Base-by-base conservation (phyloP, 53 echinoderm and acorn worm species). In the Echinarachnius parma region DNA sequence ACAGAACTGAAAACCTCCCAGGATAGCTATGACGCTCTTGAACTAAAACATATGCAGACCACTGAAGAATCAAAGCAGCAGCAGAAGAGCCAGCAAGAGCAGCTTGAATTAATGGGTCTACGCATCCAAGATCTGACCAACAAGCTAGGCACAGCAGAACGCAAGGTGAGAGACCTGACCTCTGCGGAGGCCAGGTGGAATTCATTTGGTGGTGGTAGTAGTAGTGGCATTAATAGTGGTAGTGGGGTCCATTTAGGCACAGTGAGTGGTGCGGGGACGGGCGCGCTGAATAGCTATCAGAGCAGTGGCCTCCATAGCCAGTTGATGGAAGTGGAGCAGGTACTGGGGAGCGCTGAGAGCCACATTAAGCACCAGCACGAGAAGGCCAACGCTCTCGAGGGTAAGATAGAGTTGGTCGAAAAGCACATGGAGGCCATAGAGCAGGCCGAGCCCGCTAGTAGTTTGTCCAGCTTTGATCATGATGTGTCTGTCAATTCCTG, bases 71-170 rank as follows among this genome's bases (percentile, higher is more conserved):
- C 81, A 4, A 81, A 54, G 59, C 87, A 84, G 53, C 77, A 59
- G 16, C 87, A 91, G 83, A 76, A 76, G 58, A 62, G 85, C 47
- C 76, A 81, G 49, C 61, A 69, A 29, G 85, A 91, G 61, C 84
- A 95, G 78, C 80, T 87, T 46, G 86, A 82, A 42, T 87, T 91
- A 60, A 95, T 95, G 90, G 87, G 96, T n/a, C 66, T 79, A 31
- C 60, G 96, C 24, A 91, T 95, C 54, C 87, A 91, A 63, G 96
- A 95, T 66, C 79, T 95, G 48, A 95, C 96, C 26, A 76, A 69
- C 52, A 95, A 95, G 61, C 59, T 95, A 50, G 87, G 87, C 9
- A 31, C 84, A 33, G 72, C 96, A 21, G 96, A 95, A 79, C 91
- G 87, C 55, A 95, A 95, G 96, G 90, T 95, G 86, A 82, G 89